Evolutionary conservation across 2,797 vertebrate species (phyloP), one percentile per base, ranked within the genome.

Genomic region (Salmo trutta): DNA sequence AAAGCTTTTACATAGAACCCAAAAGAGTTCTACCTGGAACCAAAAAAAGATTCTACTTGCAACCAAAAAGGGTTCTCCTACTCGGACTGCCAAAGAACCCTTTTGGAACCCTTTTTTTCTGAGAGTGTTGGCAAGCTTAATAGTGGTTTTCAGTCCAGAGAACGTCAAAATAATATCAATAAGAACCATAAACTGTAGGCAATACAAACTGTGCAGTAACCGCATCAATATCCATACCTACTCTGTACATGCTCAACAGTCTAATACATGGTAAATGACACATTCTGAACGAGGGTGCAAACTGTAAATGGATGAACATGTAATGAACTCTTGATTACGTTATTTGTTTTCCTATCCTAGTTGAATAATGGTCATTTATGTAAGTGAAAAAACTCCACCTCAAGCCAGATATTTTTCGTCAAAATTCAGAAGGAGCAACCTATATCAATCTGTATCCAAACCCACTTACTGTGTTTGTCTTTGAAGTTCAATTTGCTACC

Each of bases 401-500:
- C 29, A 68, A 68, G 31, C 21, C 65, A 66, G 27, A 14, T 27
- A 27, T 5, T 31, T 15, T 27, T 15, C 17, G 2, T 5, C 53
- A 6, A 21, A 7, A 10, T n/a, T 59, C 5, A 19, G 56, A 31
- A 33, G 66, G 16, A 68, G 29, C 27, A 29, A 33, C 27, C 19
- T 72, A 27, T n/a, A 71, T 31, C 12, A 73, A 8, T 73, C 52
- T 19, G 52, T 29, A 53, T 31, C 71, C 7, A 29, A 33, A 19
- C 24, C 17, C 72, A 36, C 72, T n/a, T 21, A 24, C n/a, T 21
- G 47, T 72, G 72, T 73, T 56, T 36, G 31, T 59, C 72, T 73
- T 36, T 62, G 53, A 36, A 73, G 62, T 59, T 27, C 29, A 59
- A 73, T 59, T 73, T 73, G 27, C 71, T 4, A 56, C 41, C 71